Evolutionary conservation across 2,113 vertebrate species (phyloP).

Genomic region (Fregetta grallaria): DNA sequence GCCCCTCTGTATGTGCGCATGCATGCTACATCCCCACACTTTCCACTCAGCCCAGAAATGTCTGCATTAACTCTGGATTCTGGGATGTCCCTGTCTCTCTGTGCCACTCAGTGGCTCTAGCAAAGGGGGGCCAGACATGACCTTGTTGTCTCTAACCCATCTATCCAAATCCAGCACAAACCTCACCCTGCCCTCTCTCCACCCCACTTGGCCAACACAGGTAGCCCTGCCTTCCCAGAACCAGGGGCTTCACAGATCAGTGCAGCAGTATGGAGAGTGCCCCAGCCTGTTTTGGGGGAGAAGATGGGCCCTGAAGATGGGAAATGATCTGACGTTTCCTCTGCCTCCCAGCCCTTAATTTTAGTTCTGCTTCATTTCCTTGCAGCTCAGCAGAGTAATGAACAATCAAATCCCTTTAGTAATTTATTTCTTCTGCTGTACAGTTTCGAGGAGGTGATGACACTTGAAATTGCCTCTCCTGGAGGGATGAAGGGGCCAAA

Average conservation of each 20-base stretch:
- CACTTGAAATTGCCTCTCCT: conserved; percentile 60
- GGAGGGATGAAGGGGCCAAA: conserved; percentile 16
- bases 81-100: neutral
- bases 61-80: neutral
- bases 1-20: neutral
- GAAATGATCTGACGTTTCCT: neutral
- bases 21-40: fast-evolving
- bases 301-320: neutral
- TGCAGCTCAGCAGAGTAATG: conserved; percentile 47
- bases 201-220: fast-evolving
- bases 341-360: conserved; percentile 46
- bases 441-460: conserved; percentile 29
- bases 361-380: conserved; percentile 61
- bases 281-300: neutral
- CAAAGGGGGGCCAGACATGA: neutral
- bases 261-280: neutral
- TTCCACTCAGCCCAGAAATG: neutral
- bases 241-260: neutral
- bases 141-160: neutral
- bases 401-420: conserved; percentile 58
- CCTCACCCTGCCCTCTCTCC: neutral
- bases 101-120: neutral
- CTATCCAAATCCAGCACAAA: neutral
- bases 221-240: neutral
- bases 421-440: conserved; percentile 58